Percentiles rank a stretch among this genome's conserved stretches.
Evolutionary conservation across 2,888 invertebrate genomes (phyloP).

Genomic region (Macroteleia sp.): DNA sequence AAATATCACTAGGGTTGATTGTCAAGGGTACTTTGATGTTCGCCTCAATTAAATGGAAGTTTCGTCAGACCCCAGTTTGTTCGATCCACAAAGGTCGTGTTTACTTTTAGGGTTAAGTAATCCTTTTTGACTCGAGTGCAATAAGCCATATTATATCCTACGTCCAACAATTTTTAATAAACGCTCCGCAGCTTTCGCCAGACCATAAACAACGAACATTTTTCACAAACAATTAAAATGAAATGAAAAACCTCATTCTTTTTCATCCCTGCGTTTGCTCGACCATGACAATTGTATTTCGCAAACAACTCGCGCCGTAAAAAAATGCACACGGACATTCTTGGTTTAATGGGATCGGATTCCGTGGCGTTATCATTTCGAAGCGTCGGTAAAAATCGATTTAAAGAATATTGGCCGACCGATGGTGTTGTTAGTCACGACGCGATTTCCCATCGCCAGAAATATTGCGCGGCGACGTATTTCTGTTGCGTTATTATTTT

Average conservation of each 20-base stretch:
- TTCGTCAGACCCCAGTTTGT: slow-evolving; percentile 34
- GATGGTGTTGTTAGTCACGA: slow-evolving; percentile 39
- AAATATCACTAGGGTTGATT: slow-evolving; percentile 33
- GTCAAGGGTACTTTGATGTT: slow-evolving; percentile 48
- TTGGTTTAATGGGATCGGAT: slow-evolving; percentile 29
- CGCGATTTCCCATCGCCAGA: slow-evolving; percentile 44
- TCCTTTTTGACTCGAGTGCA: slow-evolving; percentile 30
- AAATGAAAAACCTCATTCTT: slow-evolving; percentile 8
- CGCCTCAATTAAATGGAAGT: slow-evolving; percentile 48
- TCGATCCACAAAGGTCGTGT: slow-evolving; percentile 22
- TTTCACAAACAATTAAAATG: slow-evolving; percentile 29
- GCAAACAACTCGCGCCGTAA: slow-evolving; percentile 1
- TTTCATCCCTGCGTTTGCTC: slow-evolving; percentile 5
- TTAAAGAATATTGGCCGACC: slow-evolving; percentile 40
- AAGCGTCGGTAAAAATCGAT: slow-evolving; percentile 54
- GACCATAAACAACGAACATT: slow-evolving; percentile 10
- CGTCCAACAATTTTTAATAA: slow-evolving; percentile 32
- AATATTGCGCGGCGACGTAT: slow-evolving; percentile 46
- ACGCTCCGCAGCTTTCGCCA: neutral
- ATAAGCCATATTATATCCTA: slow-evolving; percentile 32
- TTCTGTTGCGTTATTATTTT: slow-evolving; percentile 53
- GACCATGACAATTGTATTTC: slow-evolving; percentile 16
- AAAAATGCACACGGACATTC: slow-evolving; percentile 26
- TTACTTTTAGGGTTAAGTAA: slow-evolving; percentile 45
- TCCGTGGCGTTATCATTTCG: no score